Conservation (phyloP, 1,140 invertebrate genomes). For the Procambarus virginalis region DNA sequence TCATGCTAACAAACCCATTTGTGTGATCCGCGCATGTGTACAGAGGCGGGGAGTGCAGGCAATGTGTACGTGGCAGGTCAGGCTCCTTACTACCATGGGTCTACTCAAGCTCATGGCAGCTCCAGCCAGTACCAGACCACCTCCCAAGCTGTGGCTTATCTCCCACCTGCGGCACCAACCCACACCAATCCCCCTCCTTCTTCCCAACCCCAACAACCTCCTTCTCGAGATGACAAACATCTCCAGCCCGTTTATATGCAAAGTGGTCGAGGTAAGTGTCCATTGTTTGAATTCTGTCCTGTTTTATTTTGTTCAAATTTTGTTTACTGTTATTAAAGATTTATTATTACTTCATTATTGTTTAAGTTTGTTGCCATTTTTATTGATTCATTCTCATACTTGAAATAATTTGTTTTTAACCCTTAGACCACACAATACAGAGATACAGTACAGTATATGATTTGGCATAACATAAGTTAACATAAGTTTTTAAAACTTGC, state of each 20-base stretch:
- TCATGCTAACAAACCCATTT: not conserved
- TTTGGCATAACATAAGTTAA: no score
- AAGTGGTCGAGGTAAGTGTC: conserved; percentile 50
- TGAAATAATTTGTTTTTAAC: no score
- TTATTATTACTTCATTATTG: no score
- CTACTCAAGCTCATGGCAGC: conserved; percentile 42
- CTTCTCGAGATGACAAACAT: conserved; percentile 63
- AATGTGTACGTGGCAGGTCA: conserved; percentile 59
- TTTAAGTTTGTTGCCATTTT: no score
- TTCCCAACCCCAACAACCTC: conserved; percentile 24
- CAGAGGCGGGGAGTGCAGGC: conserved; percentile 43
- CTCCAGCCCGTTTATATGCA: conserved; percentile 56
- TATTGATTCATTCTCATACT: no score
- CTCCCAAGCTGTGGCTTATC: conserved; percentile 55
- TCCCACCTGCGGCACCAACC: conserved; percentile 43
- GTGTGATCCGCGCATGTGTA: not conserved
- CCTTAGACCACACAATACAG: no score
- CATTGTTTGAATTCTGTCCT: no score
- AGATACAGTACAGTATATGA: no score
- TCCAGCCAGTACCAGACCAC: conserved; percentile 46
- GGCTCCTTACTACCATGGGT: conserved; percentile 57
- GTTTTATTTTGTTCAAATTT: no score
- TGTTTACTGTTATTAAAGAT: no score
- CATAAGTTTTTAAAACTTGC: no score
- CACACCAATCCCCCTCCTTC: conserved; percentile 39